Evolutionary conservation across 2,113 vertebrate genomes (phyloP).

Genomic region (Coreoperca whiteheadi): DNA sequence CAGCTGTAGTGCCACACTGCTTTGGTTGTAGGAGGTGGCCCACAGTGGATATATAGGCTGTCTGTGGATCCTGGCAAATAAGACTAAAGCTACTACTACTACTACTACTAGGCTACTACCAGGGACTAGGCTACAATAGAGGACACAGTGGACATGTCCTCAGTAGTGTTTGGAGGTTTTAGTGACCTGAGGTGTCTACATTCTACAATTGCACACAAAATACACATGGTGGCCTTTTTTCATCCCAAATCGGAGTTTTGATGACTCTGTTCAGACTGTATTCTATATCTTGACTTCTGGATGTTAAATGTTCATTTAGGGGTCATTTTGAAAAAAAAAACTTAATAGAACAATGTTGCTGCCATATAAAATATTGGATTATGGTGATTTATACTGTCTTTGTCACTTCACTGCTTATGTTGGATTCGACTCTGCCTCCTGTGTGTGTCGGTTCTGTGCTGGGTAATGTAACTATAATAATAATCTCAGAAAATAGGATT

Average conservation of each 20-base stretch:
- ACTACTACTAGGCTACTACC: not conserved
- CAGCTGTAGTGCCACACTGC: slow-evolving; percentile 9
- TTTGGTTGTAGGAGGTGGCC: not conserved
- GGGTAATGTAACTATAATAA: no score
- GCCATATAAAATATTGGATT: no score
- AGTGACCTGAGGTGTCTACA: not conserved
- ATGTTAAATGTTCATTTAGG: no score
- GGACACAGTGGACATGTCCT: not conserved
- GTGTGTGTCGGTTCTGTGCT: no score
- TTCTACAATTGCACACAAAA: not conserved
- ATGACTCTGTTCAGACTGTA: no score
- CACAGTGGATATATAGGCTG: slow-evolving; percentile 1
- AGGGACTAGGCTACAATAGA: not conserved
- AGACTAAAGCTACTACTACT: not conserved
- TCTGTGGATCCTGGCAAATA: slow-evolving; percentile 1
- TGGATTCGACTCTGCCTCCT: no score
- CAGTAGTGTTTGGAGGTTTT: not conserved
- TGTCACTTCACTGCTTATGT: not conserved
- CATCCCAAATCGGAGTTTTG: no score
- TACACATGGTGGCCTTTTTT: not conserved
- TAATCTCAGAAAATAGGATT: no score
- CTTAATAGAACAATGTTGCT: no score
- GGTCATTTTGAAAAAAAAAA: no score
- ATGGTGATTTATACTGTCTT: not conserved
- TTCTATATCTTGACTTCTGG: no score